Percentiles rank a stretch among this genome's conserved stretches.
Evolutionary conservation across 2,113 vertebrate species (phyloP).

Genomic region (Solea solea): DNA sequence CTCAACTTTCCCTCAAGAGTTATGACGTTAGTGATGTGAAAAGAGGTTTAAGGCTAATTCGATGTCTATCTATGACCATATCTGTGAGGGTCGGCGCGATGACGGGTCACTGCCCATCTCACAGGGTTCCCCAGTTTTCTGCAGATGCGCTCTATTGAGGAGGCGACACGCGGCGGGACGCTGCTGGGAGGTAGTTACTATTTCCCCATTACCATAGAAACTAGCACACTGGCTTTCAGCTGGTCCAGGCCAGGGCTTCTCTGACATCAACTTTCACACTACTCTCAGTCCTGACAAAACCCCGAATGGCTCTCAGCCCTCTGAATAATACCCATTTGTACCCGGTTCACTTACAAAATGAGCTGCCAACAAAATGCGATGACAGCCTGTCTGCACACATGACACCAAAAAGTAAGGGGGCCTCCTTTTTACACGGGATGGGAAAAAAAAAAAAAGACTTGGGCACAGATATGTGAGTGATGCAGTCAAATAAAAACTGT

Average conservation of each 20-base stretch:
- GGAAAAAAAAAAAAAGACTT: not conserved
- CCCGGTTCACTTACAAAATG: slow-evolving; percentile 89
- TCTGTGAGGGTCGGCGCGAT: slow-evolving; percentile 78
- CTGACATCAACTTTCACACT: slow-evolving; percentile 89
- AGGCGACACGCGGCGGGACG: slow-evolving; percentile 93
- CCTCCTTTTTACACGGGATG: slow-evolving; percentile 56
- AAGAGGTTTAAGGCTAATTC: slow-evolving; percentile 75
- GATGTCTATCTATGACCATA: slow-evolving; percentile 59
- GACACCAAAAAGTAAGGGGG: slow-evolving; percentile 64
- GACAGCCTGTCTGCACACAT: slow-evolving; percentile 58
- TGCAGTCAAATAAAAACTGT: not conserved
- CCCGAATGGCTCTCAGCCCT: slow-evolving; percentile 88
- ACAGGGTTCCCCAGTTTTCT: slow-evolving; percentile 91
- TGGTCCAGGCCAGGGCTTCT: slow-evolving; percentile 84
- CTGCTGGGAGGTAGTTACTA: slow-evolving; percentile 92
- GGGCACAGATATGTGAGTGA: slow-evolving; percentile 12
- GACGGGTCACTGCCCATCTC: slow-evolving; percentile 99
- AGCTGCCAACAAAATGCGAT: slow-evolving; percentile 81
- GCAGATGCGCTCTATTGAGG: slow-evolving; percentile 98
- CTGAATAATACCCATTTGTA: slow-evolving; percentile 96
- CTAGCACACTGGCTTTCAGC: slow-evolving; percentile 91
- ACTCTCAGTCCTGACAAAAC: slow-evolving; percentile 87
- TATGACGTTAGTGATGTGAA: slow-evolving; percentile 75
- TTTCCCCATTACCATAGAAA: slow-evolving; percentile 96
- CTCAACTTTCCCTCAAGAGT: slow-evolving; percentile 64